Percentiles rank a stretch among this genome's conserved stretches.
phyloP scores from a whole-genome alignment of 1,140 invertebrate species.

The Zaprionus taronus region DNA sequence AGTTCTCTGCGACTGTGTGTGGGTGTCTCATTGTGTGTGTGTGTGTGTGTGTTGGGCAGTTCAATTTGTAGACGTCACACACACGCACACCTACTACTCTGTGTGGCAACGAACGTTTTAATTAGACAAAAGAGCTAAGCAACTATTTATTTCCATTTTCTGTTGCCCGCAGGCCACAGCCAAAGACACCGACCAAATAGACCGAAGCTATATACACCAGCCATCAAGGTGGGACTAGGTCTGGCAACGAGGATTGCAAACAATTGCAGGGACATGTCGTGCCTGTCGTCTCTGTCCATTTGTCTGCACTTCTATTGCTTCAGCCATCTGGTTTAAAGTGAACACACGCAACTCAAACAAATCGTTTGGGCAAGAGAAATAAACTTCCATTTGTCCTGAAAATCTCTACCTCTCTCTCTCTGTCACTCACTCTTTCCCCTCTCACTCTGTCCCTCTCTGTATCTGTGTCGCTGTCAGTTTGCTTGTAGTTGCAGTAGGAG shows the following conservation, averaged over 20 bases:
- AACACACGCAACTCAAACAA: slow-evolving; percentile 72
- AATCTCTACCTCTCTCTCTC: not conserved
- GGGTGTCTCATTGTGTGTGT: slow-evolving; percentile 26
- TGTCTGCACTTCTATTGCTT: slow-evolving; percentile 38
- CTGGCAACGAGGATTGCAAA: slow-evolving; percentile 17
- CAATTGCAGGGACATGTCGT: slow-evolving; percentile 28
- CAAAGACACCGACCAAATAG: slow-evolving; percentile 26
- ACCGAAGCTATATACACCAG: slow-evolving; percentile 17
- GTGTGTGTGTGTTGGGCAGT: slow-evolving; percentile 51
- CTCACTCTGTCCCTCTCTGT: not conserved
- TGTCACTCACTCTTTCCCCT: not conserved
- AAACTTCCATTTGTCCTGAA: slow-evolving; percentile 8
- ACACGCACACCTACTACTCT: not conserved
- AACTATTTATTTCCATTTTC: slow-evolving; percentile 81
- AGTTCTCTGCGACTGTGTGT: slow-evolving; percentile 34
- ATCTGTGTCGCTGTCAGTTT: not conserved
- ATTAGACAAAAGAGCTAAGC: slow-evolving; percentile 79
- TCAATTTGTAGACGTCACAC: slow-evolving; percentile 37
- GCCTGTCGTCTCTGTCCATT: slow-evolving; percentile 4
- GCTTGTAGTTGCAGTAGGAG: not conserved
- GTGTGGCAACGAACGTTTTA: slow-evolving; percentile 70
- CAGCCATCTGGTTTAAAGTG: slow-evolving; percentile 48
- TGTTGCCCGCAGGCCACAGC: slow-evolving; percentile 25
- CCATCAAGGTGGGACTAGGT: not conserved
- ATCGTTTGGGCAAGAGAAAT: slow-evolving; percentile 35